Evolutionary conservation across 37 sponge, comb jelly and placozoan species (phyloP), one percentile per base, ranked within the genome.

Genomic region (Diacarnus erythraeanus): DNA sequence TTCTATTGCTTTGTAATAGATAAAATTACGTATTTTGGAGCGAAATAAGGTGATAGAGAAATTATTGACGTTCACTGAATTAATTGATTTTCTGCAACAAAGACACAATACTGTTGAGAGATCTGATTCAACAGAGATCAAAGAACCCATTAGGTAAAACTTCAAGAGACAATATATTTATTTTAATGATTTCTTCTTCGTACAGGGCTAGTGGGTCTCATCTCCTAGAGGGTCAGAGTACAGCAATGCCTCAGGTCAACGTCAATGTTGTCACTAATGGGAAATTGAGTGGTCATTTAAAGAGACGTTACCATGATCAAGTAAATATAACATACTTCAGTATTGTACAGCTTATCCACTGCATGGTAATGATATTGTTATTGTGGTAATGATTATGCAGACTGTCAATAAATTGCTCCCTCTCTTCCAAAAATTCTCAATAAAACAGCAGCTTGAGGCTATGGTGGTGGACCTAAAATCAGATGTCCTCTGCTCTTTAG

Each of bases 271-370:
- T 84, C 20, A 64, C 56, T n/a, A 74, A 59, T 5, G 67, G 76
- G 37, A 92, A 87, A 64, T 42, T 92, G 30, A 68, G 77, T 3
- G 88, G 85, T 0, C 80, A 87, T 61, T 4, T 83, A 0, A 87
- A 84, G 77, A 69, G 93, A 66, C 84, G 74, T 25, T 59, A 79
- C 25, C 88, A 92, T 25, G 85, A 84, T 60, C 85, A 87, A 63
- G 92, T 83, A 26, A 35, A 79, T 42, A 36, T 15, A 47, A 47
- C n/a, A n/a, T n/a, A n/a, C n/a, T n/a, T n/a, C n/a, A n/a, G n/a
- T n/a, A n/a, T n/a, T n/a, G n/a, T n/a, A n/a, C n/a, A n/a, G n/a
- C n/a, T n/a, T n/a, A n/a, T n/a, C n/a, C n/a, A n/a, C n/a, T n/a
- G n/a, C n/a, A n/a, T n/a, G n/a, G n/a, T n/a, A n/a, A n/a, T n/a